Conservation (phyloP, 1,140 invertebrate genomes). For the Sweltsa coloradensis region DNA sequence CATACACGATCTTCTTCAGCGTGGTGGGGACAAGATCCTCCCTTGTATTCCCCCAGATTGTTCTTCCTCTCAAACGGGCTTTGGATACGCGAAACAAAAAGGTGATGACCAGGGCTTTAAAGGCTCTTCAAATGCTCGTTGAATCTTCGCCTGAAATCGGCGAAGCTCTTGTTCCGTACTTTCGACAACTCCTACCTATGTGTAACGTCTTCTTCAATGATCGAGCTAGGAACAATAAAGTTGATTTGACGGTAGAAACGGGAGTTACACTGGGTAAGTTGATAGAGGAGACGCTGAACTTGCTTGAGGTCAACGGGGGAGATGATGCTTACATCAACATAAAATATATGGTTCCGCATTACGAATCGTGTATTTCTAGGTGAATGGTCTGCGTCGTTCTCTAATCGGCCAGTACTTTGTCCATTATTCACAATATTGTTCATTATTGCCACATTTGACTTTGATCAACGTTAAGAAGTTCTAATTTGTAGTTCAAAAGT, state of each 20-base stretch:
- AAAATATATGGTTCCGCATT: constrained; percentile 50
- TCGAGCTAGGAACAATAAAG: constrained; percentile 43
- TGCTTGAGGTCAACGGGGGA: constrained; percentile 40
- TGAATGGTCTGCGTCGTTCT: too few species aligned
- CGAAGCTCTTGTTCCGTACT: constrained; percentile 43
- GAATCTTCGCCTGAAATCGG: constrained; percentile 38
- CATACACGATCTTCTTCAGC: constrained; percentile 40
- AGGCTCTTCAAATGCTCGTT: constrained; percentile 40
- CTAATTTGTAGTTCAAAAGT: too few species aligned
- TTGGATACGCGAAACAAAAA: constrained; percentile 35
- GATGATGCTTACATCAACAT: constrained; percentile 47
- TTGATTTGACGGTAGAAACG: constrained; percentile 43
- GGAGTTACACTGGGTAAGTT: constrained; percentile 39
- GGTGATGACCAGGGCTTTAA: constrained; percentile 38
- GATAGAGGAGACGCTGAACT: constrained; percentile 42
- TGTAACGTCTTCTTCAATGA: constrained; percentile 43
- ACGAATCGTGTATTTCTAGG: constrained; percentile 42
- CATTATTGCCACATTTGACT: too few species aligned
- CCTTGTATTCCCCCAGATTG: constrained; percentile 43
- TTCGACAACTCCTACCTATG: constrained; percentile 42
- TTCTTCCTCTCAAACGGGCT: constrained; percentile 44
- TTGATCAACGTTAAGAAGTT: too few species aligned
- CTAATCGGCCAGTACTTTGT: too few species aligned
- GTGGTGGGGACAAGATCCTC: constrained; percentile 39
- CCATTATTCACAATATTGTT: too few species aligned